Base-by-base conservation (phyloP, 2,888 invertebrate genomes). In the Drosophila kanekoi region DNA sequence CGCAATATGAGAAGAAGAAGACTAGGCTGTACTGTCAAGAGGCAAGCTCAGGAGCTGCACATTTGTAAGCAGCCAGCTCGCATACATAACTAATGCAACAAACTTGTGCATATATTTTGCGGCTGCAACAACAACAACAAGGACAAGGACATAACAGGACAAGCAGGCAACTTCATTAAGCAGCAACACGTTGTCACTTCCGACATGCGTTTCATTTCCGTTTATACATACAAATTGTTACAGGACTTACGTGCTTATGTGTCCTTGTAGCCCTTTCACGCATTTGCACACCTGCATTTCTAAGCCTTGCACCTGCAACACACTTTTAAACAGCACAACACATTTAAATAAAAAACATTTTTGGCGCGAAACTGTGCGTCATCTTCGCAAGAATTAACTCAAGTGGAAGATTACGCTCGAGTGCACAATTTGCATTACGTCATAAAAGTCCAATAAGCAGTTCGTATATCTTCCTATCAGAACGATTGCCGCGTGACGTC, bases 71-170 rank as follows among this genome's bases (percentile, higher is more conserved):
- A 35, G 23, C 14, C 16, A 8, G 20, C 53, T 37, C 38, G 40
- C 68, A 73, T 33, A 43, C 68, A 73, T 82, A 72, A 80, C 67
- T 80, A 76, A 79, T 72, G 78, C 79, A 86, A 82, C 74, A 75
- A 79, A 69, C 72, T 81, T 75, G 75, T 56, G 63, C 63, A 79
- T 74, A 79, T 74, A 75, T 70, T 81, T 73, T 70, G 69, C 54
- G 68, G 69, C 69, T 14, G 6, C 57, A 61, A 52, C 49, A 53
- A 38, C 16, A 43, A 37, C n/a, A 48, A 47, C 47, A 54, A 37
- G 16, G 1, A 0, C 38, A 28, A 6, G 11, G 32, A 10, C 13
- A 53, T 53, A 64, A 38, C 37, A 20, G 41, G 37, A 48, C 45
- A 45, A 59, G 23, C 41, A 62, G 53, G 32, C 56, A 71, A 68